Conservation (phyloP, 2,888 invertebrate species). For the Lasius platythorax region DNA sequence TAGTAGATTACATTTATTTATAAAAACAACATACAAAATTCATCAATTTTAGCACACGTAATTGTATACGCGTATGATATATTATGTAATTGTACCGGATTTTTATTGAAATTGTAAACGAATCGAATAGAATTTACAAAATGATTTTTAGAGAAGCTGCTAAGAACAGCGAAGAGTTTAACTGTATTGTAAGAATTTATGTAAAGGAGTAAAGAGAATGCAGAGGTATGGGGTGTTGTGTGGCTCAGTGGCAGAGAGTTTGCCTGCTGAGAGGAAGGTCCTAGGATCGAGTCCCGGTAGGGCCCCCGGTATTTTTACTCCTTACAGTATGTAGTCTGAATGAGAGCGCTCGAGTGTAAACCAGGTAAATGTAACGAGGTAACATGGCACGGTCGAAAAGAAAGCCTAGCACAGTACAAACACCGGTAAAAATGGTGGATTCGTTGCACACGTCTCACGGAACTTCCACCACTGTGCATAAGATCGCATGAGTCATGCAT, state of each 20-base stretch:
- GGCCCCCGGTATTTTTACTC: too few relatives aligned
- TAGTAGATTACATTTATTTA: background rate
- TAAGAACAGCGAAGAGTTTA: conserved; percentile 2
- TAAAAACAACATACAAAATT: background rate
- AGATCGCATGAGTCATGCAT: conserved; percentile 10
- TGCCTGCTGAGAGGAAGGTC: too few relatives aligned
- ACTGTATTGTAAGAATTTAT: too few relatives aligned
- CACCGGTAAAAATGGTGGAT: conserved; percentile 37
- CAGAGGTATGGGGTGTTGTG: too few relatives aligned
- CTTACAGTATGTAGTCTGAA: conserved; percentile 12
- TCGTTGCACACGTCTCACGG: conserved; percentile 36
- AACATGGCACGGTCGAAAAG: conserved; percentile 54
- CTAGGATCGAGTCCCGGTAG: too few relatives aligned
- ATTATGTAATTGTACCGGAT: background rate
- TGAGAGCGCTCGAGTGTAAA: conserved; percentile 38
- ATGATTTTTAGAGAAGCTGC: background rate
- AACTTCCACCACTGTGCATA: background rate
- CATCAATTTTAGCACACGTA: background rate
- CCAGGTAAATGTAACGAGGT: conserved; percentile 46
- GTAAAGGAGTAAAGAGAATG: too few relatives aligned
- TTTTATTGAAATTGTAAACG: conserved; percentile 4
- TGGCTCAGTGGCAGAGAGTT: too few relatives aligned
- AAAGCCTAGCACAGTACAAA: conserved; percentile 36
- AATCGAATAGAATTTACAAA: background rate
- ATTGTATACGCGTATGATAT: background rate